Base-by-base conservation (phyloP, 2,797 vertebrate species). In the Sebastiscus tertius region DNA sequence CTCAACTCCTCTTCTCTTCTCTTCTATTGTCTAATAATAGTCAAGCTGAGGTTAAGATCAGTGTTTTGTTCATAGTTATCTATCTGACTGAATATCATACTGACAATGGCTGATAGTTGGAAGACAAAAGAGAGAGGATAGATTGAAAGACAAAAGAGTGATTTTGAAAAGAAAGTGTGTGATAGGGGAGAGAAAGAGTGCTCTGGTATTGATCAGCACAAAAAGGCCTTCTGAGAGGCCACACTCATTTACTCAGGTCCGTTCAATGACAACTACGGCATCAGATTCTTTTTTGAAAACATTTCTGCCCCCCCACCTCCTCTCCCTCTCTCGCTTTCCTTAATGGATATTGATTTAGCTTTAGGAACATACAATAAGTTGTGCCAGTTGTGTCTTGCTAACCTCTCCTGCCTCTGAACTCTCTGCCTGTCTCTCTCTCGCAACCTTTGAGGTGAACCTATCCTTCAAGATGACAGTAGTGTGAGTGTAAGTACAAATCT, bases 301-400 rank as follows among this genome's bases (percentile, higher is more conserved):
- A 54, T 31, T 27, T 59, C 46, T n/a, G 20, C 20, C 9, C 62
- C 29, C 16, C 27, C 55, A 24, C 11, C 42, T 20, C 29, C 39
- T 33, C 13, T 65, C 27, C 63, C 29, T 46, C 31, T 34, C 22
- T 34, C 49, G 34, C 31, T 29, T 24, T 9, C n/a, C 65, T 64
- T 86, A 92, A 92, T 88, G 84, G 80, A 79, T 91, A 94, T 93
- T 70, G 89, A 94, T 94, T 89, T 64, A 29, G 62, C 76, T 89
- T 89, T 87, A 59, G 81, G 71, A 71, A 83, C 78, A 77, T 85
- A 89, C 77, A 79, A 79, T 85, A 83, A 85, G 59, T 81, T 60
- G 58, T 34, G 2, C 72, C 78, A 54, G 31, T 75, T 80, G 73
- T 72, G 70, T 82, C 80, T 84, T 10, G 66, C 74, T 82, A 83